Evolutionary conservation across 2,113 vertebrate species (phyloP).

Genomic region (Parotia lawesii): DNA sequence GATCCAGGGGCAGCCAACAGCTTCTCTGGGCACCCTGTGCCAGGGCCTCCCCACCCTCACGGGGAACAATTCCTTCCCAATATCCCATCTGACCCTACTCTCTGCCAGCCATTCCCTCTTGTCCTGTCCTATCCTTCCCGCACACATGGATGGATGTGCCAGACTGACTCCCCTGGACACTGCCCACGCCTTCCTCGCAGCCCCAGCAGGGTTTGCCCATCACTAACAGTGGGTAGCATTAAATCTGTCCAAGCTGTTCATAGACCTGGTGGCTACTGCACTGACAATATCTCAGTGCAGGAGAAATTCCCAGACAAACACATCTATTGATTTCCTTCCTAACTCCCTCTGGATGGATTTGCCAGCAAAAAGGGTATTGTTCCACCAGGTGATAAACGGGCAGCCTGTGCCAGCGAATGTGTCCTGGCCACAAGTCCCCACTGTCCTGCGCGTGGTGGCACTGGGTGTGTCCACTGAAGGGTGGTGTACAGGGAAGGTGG

Average conservation of each 20-base stretch:
- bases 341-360: neutral
- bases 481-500: neutral
- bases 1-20: neutral
- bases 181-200: accelerated
- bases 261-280: neutral
- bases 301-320: conserved; percentile 39
- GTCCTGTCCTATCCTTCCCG: neutral
- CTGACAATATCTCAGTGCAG: neutral
- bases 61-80: neutral
- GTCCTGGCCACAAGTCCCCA: neutral
- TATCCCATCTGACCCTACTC: neutral
- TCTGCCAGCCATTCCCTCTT: neutral
- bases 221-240: neutral
- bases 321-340: conserved; percentile 21
- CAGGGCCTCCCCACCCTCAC: accelerated
- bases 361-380: neutral
- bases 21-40: neutral
- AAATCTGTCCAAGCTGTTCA: neutral
- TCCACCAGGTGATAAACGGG: neutral
- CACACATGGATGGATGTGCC: neutral
- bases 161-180: neutral
- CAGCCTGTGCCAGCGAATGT: neutral
- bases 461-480: neutral
- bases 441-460: neutral
- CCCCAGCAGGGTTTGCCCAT: neutral